Evolutionary conservation across 2,113 vertebrate species (phyloP).

Genomic region (Danionella cerebrum): DNA sequence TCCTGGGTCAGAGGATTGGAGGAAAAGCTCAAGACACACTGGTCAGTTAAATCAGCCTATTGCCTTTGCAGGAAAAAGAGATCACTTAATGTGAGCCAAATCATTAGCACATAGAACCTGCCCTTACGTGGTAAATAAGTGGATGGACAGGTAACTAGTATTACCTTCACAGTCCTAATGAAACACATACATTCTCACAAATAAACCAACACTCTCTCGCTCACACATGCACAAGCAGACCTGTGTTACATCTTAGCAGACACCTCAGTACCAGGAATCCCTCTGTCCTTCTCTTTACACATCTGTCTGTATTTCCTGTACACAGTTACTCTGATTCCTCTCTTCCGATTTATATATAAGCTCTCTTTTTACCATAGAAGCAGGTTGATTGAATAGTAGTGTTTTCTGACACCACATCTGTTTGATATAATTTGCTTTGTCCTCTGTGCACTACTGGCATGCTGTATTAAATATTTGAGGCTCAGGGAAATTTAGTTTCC

Average conservation of each 20-base stretch:
- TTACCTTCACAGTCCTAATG: constrained; percentile 19
- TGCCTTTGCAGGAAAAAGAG: too few species aligned
- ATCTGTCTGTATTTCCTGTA: neutral
- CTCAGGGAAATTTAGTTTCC: constrained; percentile 39
- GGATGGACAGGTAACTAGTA: constrained; percentile 10
- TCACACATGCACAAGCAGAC: constrained; percentile 30
- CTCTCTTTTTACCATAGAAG: constrained; percentile 53
- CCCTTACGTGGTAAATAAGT: neutral
- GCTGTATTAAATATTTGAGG: constrained; percentile 15
- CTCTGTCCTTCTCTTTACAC: neutral
- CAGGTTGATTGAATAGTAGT: constrained; percentile 67
- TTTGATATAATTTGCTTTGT: constrained; percentile 61
- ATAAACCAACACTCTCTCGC: too few species aligned
- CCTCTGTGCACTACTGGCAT: constrained; percentile 51
- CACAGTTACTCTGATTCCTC: constrained; percentile 15
- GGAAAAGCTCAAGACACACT: constrained; percentile 30
- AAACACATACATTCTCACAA: constrained; percentile 31
- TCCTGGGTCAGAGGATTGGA: constrained; percentile 13
- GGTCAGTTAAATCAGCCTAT: constrained; percentile 40
- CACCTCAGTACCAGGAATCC: too few species aligned
- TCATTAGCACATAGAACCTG: neutral
- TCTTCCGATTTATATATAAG: constrained; percentile 49
- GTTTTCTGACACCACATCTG: constrained; percentile 70
- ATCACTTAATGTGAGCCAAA: constrained; percentile 44
- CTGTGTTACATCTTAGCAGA: constrained; percentile 42